These are phyloP conservation scores for Gymnosoma rotundatum DNA, from an alignment of 2,888 invertebrate species.

Conservation along the genomic window DNA sequence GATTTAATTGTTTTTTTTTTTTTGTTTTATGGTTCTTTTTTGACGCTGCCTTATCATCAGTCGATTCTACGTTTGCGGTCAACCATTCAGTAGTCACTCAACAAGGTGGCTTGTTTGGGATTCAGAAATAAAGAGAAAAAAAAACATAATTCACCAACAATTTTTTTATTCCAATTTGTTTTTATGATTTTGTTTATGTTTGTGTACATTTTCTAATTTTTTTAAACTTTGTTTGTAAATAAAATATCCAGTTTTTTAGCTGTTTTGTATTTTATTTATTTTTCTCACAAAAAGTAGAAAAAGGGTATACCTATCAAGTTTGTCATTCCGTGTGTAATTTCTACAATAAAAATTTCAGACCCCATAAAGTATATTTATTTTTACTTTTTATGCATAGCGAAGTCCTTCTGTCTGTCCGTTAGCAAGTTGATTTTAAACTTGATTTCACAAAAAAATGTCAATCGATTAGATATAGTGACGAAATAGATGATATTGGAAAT, in stretches of 20 bases:
- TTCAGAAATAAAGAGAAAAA: constrained; percentile 1
- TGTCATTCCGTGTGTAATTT: no score
- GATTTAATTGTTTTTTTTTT: constrained; percentile 49
- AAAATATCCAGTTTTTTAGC: constrained; percentile 12
- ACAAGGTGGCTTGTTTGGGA: constrained; percentile 52
- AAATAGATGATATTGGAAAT: no score
- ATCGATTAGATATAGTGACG: no score
- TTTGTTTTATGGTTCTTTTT: no score
- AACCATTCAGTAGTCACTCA: constrained; percentile 26
- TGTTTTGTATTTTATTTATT: constrained; percentile 12
- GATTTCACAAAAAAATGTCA: no score
- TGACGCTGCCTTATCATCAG: background rate
- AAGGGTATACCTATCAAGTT: no score
- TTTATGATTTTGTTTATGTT: constrained; percentile 38
- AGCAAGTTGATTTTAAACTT: no score
- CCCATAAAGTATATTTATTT: no score
- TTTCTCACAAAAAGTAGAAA: no score
- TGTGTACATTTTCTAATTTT: constrained; percentile 36
- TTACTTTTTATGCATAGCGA: no score
- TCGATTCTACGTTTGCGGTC: constrained; percentile 52
- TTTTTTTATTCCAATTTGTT: constrained; percentile 36
- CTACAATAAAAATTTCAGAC: no score
- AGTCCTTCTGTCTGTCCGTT: no score
- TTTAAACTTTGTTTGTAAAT: constrained; percentile 14
- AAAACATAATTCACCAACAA: background rate